phyloP scores from a whole-genome alignment of 2,888 invertebrate genomes.

The Aphodius sticticus region DNA sequence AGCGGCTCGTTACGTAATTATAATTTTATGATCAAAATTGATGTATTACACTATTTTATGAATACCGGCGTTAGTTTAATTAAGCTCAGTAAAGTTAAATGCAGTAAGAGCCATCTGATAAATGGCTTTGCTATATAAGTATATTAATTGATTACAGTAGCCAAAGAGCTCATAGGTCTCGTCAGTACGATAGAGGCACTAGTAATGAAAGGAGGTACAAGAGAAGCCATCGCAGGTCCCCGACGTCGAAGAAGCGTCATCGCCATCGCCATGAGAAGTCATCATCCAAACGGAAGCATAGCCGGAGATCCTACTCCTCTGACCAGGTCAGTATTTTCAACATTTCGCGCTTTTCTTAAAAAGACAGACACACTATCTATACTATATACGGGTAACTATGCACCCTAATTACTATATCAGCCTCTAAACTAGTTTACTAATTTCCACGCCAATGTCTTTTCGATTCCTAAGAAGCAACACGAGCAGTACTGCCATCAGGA shows the following conservation, averaged over 20 bases:
- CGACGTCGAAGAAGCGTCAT: slow-evolving; percentile 79
- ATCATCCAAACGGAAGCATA: slow-evolving; percentile 54
- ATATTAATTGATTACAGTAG: slow-evolving; percentile 60
- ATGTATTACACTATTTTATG: no score
- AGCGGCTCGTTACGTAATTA: no score
- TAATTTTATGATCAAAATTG: no score
- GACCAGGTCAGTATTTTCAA: slow-evolving; percentile 53
- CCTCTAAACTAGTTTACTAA: background rate
- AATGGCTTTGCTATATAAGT: background rate
- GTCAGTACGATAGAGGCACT: slow-evolving; percentile 75
- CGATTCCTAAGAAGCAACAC: background rate
- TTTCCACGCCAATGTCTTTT: background rate
- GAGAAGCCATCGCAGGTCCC: slow-evolving; percentile 84
- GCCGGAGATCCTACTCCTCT: slow-evolving; percentile 62
- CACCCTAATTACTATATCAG: background rate
- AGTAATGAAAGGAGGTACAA: slow-evolving; percentile 85
- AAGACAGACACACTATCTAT: slow-evolving; percentile 4
- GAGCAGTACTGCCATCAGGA: background rate
- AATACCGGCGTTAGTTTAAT: no score
- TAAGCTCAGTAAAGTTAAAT: no score
- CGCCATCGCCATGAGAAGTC: slow-evolving; percentile 70
- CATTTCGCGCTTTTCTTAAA: slow-evolving; percentile 5
- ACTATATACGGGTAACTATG: slow-evolving; percentile 20
- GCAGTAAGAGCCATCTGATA: no score
- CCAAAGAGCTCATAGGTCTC: slow-evolving; percentile 67